Evolutionary conservation across 2,113 vertebrate species (phyloP).

Genomic region (Rhegmatorhina hoffmannsi): DNA sequence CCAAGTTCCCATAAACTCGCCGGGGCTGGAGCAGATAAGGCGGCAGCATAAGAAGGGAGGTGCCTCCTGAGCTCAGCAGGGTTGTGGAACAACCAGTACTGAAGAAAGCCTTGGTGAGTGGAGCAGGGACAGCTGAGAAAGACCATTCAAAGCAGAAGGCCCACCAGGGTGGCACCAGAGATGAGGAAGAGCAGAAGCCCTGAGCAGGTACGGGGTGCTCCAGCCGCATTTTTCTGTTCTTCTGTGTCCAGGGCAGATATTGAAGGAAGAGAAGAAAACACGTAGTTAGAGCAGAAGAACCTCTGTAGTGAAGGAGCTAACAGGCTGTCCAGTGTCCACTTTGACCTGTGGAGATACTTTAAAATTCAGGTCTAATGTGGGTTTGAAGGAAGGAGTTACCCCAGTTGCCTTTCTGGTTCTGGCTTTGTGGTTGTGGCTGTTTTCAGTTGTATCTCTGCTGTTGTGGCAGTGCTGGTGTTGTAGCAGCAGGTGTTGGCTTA

Average conservation of each 20-base stretch:
- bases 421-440: not conserved
- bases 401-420: not conserved
- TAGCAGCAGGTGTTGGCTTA: not conserved
- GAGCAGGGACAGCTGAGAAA: not conserved
- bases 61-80: not conserved
- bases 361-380: not conserved
- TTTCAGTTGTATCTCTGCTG: not conserved
- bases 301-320: constrained; percentile 16
- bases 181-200: not conserved
- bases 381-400: not conserved
- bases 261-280: not conserved
- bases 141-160: constrained; percentile 16
- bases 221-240: not conserved
- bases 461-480: not conserved
- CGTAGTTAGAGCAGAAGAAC: not conserved
- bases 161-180: not conserved
- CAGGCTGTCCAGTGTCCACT: not conserved
- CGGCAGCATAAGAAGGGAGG: not conserved
- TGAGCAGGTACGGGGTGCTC: not conserved
- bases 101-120: not conserved
- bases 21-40: not conserved
- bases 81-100: not conserved
- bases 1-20: not conserved
- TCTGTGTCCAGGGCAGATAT: not conserved
- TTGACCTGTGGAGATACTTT: not conserved